phyloP scores from a whole-genome alignment of 2,797 vertebrate genomes.

The Megalops cyprinoides region DNA sequence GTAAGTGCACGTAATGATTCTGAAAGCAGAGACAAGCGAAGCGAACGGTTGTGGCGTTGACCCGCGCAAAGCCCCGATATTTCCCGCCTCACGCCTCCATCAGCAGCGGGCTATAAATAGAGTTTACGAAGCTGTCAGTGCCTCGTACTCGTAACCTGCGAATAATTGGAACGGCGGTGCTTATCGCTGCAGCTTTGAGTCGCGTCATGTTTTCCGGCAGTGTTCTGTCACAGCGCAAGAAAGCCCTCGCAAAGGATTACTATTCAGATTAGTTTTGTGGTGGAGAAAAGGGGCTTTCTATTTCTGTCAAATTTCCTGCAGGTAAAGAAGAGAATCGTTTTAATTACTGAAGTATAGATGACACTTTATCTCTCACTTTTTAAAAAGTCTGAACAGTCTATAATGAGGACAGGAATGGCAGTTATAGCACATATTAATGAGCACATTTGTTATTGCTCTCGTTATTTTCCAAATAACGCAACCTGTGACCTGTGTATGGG shows the following conservation, averaged over 20 bases:
- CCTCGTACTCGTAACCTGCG: slow-evolving; percentile 9
- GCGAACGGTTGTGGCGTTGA: background rate
- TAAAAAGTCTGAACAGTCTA: background rate
- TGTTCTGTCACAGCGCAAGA: background rate
- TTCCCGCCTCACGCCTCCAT: background rate
- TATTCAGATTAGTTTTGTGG: background rate
- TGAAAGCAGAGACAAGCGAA: too few species aligned
- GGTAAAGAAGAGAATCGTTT: background rate
- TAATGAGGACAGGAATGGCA: background rate
- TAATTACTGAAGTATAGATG: background rate
- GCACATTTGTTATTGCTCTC: background rate
- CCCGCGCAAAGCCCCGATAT: background rate
- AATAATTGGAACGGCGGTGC: slow-evolving; percentile 31
- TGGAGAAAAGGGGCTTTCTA: background rate
- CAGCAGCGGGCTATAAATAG: slow-evolving; percentile 6
- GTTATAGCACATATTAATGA: background rate
- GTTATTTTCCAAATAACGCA: background rate
- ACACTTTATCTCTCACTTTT: background rate
- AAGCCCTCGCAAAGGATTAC: slow-evolving; percentile 23
- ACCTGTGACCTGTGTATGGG: background rate
- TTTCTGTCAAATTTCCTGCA: background rate
- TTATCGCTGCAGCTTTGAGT: background rate
- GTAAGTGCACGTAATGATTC: too few species aligned
- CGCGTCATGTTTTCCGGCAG: slow-evolving; percentile 9
- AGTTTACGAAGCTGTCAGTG: background rate